These are phyloP conservation scores for Chinchilla lanigera DNA, from an alignment of 2,113 vertebrate species.

Conservation along the genomic window DNA sequence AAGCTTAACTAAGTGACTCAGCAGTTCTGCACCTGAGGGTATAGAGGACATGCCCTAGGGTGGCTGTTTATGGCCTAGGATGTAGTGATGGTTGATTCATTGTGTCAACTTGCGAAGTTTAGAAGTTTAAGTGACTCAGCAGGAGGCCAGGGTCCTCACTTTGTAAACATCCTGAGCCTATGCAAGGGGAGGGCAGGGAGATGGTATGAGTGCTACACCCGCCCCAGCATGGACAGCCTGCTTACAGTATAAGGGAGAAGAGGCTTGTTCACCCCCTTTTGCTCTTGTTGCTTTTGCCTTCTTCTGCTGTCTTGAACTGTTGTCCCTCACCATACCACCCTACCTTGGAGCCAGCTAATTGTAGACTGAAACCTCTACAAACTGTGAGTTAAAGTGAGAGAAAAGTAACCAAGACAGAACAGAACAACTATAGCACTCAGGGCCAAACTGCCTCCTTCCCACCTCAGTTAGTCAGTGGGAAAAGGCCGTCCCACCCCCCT, in stretches of 20 bases:
- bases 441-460: background rate
- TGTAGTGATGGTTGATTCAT: background rate
- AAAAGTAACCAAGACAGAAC: background rate
- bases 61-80: background rate
- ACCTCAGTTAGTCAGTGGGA: background rate
- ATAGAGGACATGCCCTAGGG: background rate
- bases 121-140: background rate
- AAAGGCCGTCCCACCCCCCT: background rate
- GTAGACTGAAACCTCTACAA: background rate
- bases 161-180: background rate
- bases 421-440: background rate
- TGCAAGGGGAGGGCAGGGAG: background rate
- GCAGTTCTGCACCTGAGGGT: background rate
- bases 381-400: background rate
- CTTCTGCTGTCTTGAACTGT: background rate
- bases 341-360: background rate
- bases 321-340: background rate
- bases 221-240: background rate
- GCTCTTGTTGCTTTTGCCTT: background rate
- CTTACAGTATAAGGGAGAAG: background rate
- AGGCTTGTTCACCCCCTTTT: background rate
- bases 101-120: background rate
- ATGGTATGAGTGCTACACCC: background rate
- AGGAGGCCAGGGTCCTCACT: background rate
- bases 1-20: background rate